These are phyloP conservation scores for Atta colombica DNA, from an alignment of 1,140 invertebrate genomes.

Conservation along the genomic window DNA sequence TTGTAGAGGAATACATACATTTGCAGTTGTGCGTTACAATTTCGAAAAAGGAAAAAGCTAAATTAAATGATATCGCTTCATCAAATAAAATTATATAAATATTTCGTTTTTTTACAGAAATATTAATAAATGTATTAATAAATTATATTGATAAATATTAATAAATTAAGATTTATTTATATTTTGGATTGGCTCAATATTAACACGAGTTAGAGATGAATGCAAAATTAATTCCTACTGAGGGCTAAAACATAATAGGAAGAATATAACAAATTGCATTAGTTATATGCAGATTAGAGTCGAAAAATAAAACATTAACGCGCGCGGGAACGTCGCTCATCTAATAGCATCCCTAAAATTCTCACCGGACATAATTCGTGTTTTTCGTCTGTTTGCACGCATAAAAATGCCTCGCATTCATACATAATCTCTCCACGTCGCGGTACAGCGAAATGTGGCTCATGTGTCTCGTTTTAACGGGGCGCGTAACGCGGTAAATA, in stretches of 20 bases:
- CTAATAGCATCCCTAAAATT: slow-evolving; percentile 36
- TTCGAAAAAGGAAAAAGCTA: neutral
- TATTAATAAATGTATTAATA: too few relatives aligned
- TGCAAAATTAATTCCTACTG: neutral
- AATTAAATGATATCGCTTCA: neutral
- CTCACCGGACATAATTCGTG: slow-evolving; percentile 42
- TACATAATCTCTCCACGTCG: slow-evolving; percentile 32
- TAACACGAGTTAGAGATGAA: neutral
- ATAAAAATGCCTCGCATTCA: slow-evolving; percentile 46
- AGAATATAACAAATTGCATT: slow-evolving; percentile 10
- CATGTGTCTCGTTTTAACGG: slow-evolving; percentile 55
- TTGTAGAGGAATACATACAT: neutral
- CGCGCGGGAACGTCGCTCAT: slow-evolving; percentile 6
- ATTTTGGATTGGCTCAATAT: neutral
- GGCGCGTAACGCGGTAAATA: slow-evolving; percentile 59
- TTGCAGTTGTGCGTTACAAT: neutral
- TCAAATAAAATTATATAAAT: neutral
- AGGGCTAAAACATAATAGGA: too few relatives aligned
- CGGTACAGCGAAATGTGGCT: slow-evolving; percentile 46
- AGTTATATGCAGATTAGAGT: neutral
- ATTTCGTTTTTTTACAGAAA: neutral
- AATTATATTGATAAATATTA: too few relatives aligned
- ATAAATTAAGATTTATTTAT: too few relatives aligned
- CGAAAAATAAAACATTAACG: slow-evolving; percentile 16
- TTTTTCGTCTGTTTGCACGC: slow-evolving; percentile 45